phyloP scores from a whole-genome alignment of 2,113 vertebrate species.

The Nothocercus nigrocapillus region DNA sequence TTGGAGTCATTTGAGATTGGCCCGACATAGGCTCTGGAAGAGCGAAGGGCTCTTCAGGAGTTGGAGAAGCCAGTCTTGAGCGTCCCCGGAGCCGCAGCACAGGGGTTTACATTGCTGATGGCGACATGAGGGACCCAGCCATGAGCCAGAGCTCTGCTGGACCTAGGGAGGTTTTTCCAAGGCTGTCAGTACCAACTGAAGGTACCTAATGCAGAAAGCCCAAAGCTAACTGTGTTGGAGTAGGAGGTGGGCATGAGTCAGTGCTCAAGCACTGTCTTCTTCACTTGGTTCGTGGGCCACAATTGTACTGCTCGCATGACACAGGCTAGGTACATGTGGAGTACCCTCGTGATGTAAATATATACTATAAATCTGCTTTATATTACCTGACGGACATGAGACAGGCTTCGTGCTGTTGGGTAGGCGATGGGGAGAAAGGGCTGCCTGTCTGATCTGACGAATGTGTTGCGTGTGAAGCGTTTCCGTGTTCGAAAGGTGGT shows the following conservation, averaged over 20 bases:
- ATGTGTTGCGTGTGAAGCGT: not conserved
- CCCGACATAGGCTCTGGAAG: not conserved
- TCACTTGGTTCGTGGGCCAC: rapidly evolving
- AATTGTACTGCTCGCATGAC: rapidly evolving
- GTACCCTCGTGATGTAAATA: not conserved
- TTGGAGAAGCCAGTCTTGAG: not conserved
- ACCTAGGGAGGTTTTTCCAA: not conserved
- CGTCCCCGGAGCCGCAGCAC: not conserved
- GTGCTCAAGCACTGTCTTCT: rapidly evolving
- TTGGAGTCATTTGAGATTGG: not conserved
- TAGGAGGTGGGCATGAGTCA: not conserved
- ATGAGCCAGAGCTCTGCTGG: not conserved
- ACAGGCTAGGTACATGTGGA: not conserved
- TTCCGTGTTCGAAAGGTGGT: not conserved
- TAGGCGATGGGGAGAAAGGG: constrained; percentile 34
- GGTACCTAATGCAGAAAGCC: not conserved
- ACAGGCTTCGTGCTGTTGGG: constrained; percentile 7
- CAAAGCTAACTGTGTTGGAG: not conserved
- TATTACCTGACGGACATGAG: not conserved
- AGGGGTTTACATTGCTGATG: not conserved
- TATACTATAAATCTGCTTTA: not conserved
- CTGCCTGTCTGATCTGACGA: constrained; percentile 46
- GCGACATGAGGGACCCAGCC: not conserved
- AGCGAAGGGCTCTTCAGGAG: not conserved
- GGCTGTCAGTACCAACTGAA: not conserved